Conservation (phyloP, 2,888 invertebrate genomes). For the Cryptocephalus moraei region DNA sequence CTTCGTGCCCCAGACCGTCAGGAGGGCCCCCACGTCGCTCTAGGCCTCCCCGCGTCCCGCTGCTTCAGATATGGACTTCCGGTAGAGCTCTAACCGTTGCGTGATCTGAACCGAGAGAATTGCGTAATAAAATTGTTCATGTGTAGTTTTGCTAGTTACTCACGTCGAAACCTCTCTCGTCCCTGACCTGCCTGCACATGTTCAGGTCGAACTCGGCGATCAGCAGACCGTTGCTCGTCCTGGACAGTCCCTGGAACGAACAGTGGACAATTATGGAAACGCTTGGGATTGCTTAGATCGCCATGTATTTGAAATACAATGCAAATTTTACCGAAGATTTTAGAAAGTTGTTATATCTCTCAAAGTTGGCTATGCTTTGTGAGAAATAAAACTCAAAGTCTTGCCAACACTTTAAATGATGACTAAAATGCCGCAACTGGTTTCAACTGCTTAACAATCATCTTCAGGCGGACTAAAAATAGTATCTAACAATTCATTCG, state of each 20-base stretch:
- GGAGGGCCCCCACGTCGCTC: slow-evolving; percentile 25
- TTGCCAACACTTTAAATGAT: too few relatives aligned
- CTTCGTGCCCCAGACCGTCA: slow-evolving; percentile 69
- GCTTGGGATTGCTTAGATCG: background rate
- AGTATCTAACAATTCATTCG: too few relatives aligned
- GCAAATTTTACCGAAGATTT: too few relatives aligned
- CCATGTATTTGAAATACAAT: background rate
- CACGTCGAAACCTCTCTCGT: slow-evolving; percentile 85
- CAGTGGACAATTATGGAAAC: background rate
- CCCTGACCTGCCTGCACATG: slow-evolving; percentile 84
- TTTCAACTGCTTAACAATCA: too few relatives aligned
- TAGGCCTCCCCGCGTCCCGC: background rate
- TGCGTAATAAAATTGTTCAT: too few relatives aligned
- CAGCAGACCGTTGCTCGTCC: slow-evolving; percentile 55
- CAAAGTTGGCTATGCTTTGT: too few relatives aligned
- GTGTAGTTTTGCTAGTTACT: background rate
- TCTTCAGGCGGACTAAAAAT: too few relatives aligned
- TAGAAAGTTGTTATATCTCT: too few relatives aligned
- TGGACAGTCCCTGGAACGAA: slow-evolving; percentile 18
- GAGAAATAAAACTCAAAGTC: too few relatives aligned
- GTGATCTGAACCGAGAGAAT: too few relatives aligned
- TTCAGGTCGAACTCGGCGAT: slow-evolving; percentile 88
- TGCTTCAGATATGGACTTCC: background rate
- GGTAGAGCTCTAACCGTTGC: background rate
- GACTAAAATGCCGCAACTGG: too few relatives aligned